Evolutionary conservation across 2,113 vertebrate genomes (phyloP).

Genomic region (Passer domesticus): DNA sequence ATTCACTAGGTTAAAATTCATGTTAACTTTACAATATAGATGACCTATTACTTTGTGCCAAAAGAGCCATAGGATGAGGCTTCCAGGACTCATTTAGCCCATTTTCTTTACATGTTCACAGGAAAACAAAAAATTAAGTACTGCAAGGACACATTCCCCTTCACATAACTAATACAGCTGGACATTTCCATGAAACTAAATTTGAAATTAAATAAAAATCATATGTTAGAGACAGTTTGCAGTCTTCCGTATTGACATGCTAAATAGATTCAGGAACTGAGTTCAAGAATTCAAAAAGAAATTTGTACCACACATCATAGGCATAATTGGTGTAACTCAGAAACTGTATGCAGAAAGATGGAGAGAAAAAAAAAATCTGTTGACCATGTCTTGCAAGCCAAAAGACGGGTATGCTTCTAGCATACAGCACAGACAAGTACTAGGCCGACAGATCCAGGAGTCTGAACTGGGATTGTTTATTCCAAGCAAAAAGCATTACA

Average conservation of each 20-base stretch:
- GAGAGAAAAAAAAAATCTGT: background rate
- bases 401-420: background rate
- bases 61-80: background rate
- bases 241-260: background rate
- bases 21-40: background rate
- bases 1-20: background rate
- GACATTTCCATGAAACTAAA: background rate
- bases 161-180: background rate
- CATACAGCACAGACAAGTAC: background rate
- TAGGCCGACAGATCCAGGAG: background rate
- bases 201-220: background rate
- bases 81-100: background rate
- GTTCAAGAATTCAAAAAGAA: background rate
- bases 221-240: background rate
- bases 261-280: background rate
- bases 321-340: background rate
- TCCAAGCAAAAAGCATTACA: background rate
- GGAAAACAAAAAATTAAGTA: background rate
- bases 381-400: background rate
- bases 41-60: background rate
- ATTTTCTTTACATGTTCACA: background rate
- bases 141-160: background rate
- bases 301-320: background rate
- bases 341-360: background rate
- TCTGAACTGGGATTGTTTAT: background rate